Percentiles rank a stretch among this genome's conserved stretches.
These are phyloP conservation scores for Drosophila rufa DNA, from an alignment of 1,140 invertebrate species.

Conservation along the genomic window DNA sequence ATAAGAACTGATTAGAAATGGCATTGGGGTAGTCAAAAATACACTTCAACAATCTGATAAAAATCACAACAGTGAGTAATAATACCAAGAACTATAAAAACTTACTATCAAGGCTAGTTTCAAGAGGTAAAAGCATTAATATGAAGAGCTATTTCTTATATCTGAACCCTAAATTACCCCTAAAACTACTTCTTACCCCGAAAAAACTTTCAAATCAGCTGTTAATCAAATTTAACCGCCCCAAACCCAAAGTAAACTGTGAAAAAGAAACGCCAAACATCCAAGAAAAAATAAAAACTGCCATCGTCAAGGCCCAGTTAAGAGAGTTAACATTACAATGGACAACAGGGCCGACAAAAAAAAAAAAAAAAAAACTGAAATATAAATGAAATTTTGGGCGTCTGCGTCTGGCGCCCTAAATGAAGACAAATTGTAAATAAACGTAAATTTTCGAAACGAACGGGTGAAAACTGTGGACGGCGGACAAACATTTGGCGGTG, in stretches of 20 bases:
- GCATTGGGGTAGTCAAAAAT: constrained; percentile 31
- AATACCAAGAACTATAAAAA: neutral
- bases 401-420: constrained; percentile 67
- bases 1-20: constrained; percentile 29
- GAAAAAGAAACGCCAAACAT: constrained; percentile 43
- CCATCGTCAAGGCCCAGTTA: constrained; percentile 75
- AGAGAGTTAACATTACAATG: constrained; percentile 62
- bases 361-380: constrained; percentile 23
- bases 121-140: neutral
- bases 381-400: constrained; percentile 35
- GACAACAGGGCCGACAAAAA: constrained; percentile 17
- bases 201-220: constrained; percentile 70
- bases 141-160: neutral
- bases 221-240: constrained; percentile 58
- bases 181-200: neutral
- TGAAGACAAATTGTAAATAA: constrained; percentile 83
- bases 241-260: constrained; percentile 43
- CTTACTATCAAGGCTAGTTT: neutral
- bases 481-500: constrained; percentile 67
- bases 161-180: neutral
- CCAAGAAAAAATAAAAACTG: constrained; percentile 22
- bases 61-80: constrained; percentile 8
- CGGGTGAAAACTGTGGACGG: constrained; percentile 67
- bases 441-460: constrained; percentile 73
- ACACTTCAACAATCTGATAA: constrained; percentile 25